Evolutionary conservation across 2,113 vertebrate genomes (phyloP), one percentile per base, ranked within the genome.

Genomic region (Psittacara wagleri): DNA sequence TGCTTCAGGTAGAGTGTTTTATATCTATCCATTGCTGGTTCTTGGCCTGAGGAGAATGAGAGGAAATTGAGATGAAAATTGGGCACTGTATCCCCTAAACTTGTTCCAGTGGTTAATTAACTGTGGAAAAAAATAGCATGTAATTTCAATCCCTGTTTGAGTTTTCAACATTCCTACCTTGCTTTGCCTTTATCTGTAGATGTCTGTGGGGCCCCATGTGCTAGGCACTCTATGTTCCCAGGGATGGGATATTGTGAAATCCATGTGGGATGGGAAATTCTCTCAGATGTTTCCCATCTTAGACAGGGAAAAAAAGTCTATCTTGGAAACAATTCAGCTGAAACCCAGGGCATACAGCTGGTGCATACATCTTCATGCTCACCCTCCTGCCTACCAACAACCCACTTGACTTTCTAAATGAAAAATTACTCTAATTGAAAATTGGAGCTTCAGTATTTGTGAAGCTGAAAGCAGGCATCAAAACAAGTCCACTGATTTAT

Each of bases 161-260:
- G 28, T 93, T 89, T 91, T 67, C 79, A 82, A 68, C 78, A 77
- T 95, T 96, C 68, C 61, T 91, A 74, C 88, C 54, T 96, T 87
- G 62, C 57, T 59, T 77, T 86, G 66, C 31, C 67, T 94, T 94
- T 95, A 91, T 97, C 90, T 81, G 78, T 92, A 87, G 46, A 88
- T 67, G 70, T 92, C 70, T 94, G 46, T 3, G 9, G 73, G 70
- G 87, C 77, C 63, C 31, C 72, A 44, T 59, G 86, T 97, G 67
- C 92, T 92, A 95, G 85, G 82, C 61, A 77, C 82, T 88, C 44
- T 51, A 0, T 0, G 1, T 94, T 96, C 88, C 88, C 70, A 87
- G 85, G 67, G 57, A 76, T 94, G 88, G 90, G 82, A 91, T 94
- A 76, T 93, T 95, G 92, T 94, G 94, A 95, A 96, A 96, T 94